phyloP scores from a whole-genome alignment of 2,797 vertebrate genomes.

The Bovichtus variegatus region DNA sequence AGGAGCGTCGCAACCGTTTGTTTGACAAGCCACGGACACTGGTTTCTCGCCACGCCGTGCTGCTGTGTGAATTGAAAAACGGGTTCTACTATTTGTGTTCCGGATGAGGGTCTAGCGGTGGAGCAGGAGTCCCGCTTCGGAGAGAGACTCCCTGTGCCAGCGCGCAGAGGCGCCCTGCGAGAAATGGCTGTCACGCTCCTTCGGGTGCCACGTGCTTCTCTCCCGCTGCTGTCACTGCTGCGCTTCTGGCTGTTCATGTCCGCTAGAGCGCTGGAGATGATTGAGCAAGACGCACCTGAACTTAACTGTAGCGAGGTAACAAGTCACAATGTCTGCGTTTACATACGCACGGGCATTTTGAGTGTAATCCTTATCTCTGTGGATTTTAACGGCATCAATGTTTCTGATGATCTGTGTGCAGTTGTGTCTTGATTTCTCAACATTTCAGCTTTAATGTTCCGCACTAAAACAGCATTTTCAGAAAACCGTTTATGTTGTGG shows the following conservation, averaged over 20 bases:
- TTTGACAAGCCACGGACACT: too few species aligned
- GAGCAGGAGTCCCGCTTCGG: background rate
- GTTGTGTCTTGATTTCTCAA: background rate
- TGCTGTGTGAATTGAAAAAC: too few species aligned
- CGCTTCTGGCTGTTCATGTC: background rate
- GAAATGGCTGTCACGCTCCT: constrained; percentile 32
- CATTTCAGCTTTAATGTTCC: background rate
- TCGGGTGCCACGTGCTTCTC: background rate
- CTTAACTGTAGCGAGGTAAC: constrained; percentile 68
- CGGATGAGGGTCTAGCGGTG: background rate
- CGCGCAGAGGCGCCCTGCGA: background rate
- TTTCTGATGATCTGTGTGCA: background rate
- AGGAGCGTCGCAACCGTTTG: too few species aligned
- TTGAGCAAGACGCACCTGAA: constrained; percentile 10
- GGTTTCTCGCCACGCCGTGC: background rate
- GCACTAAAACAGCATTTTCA: background rate
- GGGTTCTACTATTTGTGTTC: rapidly evolving
- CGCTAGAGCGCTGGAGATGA: constrained; percentile 29
- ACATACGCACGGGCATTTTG: background rate
- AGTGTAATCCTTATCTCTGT: background rate
- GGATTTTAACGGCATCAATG: background rate
- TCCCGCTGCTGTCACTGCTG: constrained; percentile 22
- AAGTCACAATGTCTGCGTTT: background rate
- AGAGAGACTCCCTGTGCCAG: too few species aligned
- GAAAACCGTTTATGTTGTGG: background rate